Evolutionary conservation across 2,888 invertebrate species (phyloP), one percentile per base, ranked within the genome.

Genomic region (Sarcophaga caerulescens): DNA sequence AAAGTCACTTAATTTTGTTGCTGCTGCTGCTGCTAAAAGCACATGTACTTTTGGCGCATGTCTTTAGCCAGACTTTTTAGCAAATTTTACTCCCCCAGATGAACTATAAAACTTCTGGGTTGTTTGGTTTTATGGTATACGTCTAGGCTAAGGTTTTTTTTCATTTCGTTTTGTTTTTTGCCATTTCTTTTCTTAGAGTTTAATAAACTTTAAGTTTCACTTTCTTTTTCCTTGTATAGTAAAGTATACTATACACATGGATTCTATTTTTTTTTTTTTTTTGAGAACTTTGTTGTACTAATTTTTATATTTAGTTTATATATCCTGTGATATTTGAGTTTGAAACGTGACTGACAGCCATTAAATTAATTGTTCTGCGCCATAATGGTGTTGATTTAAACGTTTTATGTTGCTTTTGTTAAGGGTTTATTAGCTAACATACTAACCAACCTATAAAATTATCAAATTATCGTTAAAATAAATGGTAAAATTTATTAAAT

Each of bases 291-390:
- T 23, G 5, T 5, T 21, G 3, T 23, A 21, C 35, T 35, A 8
- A 35, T 35, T 35, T 23, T 69, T 52, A 52, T 57, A 57, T 63
- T 63, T 70, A 45, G 77, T 76, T 66, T 10, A 2, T 73, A 75
- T 35, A 12, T 65, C 19, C 3, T 35, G 14, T 17, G 59, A 70
- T 82, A 68, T 71, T 52, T 59, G 68, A 77, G 57, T 78, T 76
- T 79, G 75, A 84, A 84, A 57, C 69, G 60, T 85, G 85, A 73
- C 76, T 81, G 76, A 81, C 69, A 81, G 75, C 81, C 77, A 85
- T 85, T 85, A 79, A 84, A 77, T 82, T 80, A 85, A 85, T 84
- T 87, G 84, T 76, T 84, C 23, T 66, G 63, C 60, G 68, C 52
- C 12, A 14, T 66, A 74, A 77, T 83, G 75, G 60, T 85, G 60